A percentile compares a stretch with the other conserved stretches of the same genome.
Conservation (phyloP, 2,113 vertebrate species). For the Catharus fuscescens region DNA sequence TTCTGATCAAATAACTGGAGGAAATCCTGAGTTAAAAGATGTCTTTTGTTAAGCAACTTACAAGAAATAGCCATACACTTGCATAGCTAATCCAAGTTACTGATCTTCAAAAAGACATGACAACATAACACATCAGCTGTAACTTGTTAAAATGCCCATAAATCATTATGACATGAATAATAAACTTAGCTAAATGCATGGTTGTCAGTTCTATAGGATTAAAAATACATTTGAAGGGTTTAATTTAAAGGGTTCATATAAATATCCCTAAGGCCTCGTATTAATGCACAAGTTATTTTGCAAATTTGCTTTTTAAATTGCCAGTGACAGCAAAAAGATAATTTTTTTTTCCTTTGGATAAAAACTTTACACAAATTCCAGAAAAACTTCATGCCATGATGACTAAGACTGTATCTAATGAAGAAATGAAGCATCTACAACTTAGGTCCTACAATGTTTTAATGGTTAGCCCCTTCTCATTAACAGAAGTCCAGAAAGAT, state of each 20-base stretch:
- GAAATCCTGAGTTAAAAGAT: constrained; percentile 24
- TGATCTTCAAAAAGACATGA: constrained; percentile 42
- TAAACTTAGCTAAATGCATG: constrained; percentile 35
- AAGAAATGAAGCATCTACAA: neutral
- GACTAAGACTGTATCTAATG: neutral
- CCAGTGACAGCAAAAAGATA: neutral
- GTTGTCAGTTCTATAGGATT: constrained; percentile 56
- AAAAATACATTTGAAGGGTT: constrained; percentile 36
- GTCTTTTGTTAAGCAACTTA: constrained; percentile 19
- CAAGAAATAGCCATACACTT: constrained; percentile 8
- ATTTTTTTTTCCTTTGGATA: neutral
- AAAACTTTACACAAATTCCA: neutral
- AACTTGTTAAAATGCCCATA: constrained; percentile 26
- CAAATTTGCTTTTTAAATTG: constrained; percentile 32
- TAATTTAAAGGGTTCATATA: constrained; percentile 39
- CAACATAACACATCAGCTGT: neutral
- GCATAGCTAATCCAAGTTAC: constrained; percentile 46
- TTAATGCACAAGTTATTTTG: constrained; percentile 10
- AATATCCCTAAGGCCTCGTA: constrained; percentile 19
- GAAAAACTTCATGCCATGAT: neutral
- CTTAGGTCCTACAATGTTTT: neutral
- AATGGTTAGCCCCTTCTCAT: neutral
- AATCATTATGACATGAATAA: constrained; percentile 54
- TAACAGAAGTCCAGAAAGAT: neutral
- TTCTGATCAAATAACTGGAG: constrained; percentile 24